Conservation (phyloP, 2,113 vertebrate species). For the Corvus cornix region DNA sequence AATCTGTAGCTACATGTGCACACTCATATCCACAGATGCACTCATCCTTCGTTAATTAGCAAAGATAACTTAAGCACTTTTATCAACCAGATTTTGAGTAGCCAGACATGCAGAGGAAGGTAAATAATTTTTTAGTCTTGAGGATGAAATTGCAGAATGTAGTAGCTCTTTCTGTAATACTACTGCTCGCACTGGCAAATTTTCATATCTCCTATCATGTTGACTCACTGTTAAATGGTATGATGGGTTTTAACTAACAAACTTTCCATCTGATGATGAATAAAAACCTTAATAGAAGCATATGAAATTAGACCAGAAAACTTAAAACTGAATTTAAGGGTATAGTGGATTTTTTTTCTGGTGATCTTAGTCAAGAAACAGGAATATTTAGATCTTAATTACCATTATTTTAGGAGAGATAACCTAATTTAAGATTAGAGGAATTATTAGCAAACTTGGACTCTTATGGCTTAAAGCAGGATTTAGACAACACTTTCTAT, state of each 20-base stretch:
- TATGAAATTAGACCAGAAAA: background rate
- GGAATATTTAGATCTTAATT: background rate
- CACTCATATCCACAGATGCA: fast-evolving
- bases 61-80: background rate
- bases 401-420: background rate
- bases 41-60: background rate
- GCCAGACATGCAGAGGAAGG: background rate
- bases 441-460: background rate
- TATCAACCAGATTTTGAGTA: background rate
- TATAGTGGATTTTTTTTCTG: background rate
- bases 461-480: background rate
- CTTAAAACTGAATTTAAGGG: background rate
- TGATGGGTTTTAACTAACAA: background rate
- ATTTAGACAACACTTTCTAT: background rate
- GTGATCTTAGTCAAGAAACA: background rate
- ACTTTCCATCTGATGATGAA: background rate
- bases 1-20: background rate
- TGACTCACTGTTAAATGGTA: background rate
- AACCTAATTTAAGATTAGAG: background rate
- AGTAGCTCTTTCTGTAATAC: background rate
- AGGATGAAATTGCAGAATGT: background rate
- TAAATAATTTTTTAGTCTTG: background rate
- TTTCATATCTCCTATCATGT: fast-evolving
- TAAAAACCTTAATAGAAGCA: background rate
- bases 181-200: background rate